Percentiles rank a stretch among this genome's conserved stretches.
phyloP scores from a whole-genome alignment of 2,888 invertebrate genomes.

The Ormia ochracea region DNA sequence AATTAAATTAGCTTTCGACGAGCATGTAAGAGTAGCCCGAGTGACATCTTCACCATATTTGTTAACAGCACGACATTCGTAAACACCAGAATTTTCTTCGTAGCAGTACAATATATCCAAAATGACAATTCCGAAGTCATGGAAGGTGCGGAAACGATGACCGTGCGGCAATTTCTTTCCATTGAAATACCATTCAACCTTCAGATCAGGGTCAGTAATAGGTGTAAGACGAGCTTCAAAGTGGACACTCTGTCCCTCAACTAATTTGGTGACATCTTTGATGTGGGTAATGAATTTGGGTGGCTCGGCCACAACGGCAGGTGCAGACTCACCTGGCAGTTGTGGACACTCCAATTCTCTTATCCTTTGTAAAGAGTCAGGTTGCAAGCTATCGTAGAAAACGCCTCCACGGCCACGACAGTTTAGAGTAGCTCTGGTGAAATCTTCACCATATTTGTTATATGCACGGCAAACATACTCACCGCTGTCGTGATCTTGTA shows the following conservation, averaged over 20 bases:
- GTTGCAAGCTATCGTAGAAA: slow-evolving; percentile 92
- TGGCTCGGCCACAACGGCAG: slow-evolving; percentile 85
- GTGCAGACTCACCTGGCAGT: slow-evolving; percentile 78
- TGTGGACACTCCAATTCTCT: slow-evolving; percentile 86
- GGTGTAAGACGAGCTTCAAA: slow-evolving; percentile 95
- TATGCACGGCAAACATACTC: slow-evolving; percentile 95
- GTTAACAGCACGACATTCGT: slow-evolving; percentile 94
- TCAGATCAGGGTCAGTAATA: slow-evolving; percentile 94
- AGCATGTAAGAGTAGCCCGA: slow-evolving; percentile 89
- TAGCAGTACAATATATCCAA: slow-evolving; percentile 96
- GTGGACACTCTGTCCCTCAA: slow-evolving; percentile 97
- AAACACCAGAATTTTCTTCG: slow-evolving; percentile 95
- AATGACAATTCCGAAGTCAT: slow-evolving; percentile 97
- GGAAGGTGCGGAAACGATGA: slow-evolving; percentile 97
- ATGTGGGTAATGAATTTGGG: slow-evolving; percentile 94
- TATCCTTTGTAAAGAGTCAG: slow-evolving; percentile 91
- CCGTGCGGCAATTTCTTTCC: slow-evolving; percentile 94
- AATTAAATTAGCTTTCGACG: slow-evolving; percentile 92
- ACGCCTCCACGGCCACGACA: slow-evolving; percentile 91
- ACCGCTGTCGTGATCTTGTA: slow-evolving; percentile 94
- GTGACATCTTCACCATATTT: slow-evolving; percentile 93
- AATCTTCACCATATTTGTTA: slow-evolving; percentile 94
- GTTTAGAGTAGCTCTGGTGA: slow-evolving; percentile 88
- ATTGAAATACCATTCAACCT: slow-evolving; percentile 96
- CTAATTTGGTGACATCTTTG: slow-evolving; percentile 87